Conservation (phyloP, 2,797 vertebrate species). For the Cacajao melanocephalus region DNA sequence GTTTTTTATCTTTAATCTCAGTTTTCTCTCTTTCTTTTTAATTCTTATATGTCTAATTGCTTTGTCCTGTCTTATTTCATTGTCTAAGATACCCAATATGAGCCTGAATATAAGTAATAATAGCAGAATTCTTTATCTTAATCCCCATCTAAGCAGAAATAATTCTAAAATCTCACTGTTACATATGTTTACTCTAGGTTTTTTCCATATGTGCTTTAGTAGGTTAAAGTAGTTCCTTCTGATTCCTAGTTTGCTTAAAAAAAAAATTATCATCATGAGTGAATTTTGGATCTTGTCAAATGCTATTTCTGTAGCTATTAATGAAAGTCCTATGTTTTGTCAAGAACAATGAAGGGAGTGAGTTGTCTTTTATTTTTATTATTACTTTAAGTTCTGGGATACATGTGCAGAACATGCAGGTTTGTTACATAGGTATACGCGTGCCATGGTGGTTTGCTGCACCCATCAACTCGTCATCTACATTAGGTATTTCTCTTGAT, state of each 20-base stretch:
- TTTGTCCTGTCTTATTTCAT: neutral
- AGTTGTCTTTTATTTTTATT: neutral
- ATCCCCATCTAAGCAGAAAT: slow-evolving; percentile 37
- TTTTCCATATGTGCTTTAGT: neutral
- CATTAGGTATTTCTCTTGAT: neutral
- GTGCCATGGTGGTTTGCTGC: neutral
- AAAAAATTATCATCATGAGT: neutral
- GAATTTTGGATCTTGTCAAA: slow-evolving; percentile 15
- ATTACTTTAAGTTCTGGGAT: neutral
- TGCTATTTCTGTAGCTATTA: neutral
- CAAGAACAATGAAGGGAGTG: neutral
- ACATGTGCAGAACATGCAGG: neutral
- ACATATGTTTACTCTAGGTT: neutral
- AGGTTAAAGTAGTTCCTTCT: neutral
- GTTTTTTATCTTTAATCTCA: slow-evolving; percentile 21
- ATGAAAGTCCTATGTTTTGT: neutral
- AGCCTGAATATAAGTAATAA: neutral
- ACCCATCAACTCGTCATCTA: neutral
- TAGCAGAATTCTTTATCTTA: neutral
- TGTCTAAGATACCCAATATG: neutral
- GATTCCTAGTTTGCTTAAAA: neutral
- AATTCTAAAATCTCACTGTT: neutral
- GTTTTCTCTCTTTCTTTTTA: neutral
- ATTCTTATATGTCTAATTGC: neutral
- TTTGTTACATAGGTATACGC: neutral